Conservation (phyloP, 2,797 vertebrate genomes). For the Holocentrus rufus region DNA sequence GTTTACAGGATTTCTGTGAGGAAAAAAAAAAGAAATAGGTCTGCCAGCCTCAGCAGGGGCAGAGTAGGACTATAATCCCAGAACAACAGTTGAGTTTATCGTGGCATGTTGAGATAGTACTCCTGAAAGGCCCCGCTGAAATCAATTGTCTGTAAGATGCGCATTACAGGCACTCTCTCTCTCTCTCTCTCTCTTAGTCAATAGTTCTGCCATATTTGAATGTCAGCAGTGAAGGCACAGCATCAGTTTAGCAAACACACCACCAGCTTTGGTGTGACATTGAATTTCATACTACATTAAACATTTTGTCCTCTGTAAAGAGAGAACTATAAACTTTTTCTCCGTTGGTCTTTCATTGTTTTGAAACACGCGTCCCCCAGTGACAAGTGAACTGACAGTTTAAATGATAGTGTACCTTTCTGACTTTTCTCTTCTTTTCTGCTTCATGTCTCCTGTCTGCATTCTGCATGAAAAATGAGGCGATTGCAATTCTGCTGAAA, state of each 20-base stretch:
- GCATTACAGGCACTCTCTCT: conserved; percentile 34
- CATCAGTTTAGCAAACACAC: conserved; percentile 44
- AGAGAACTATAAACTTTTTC: conserved; percentile 46
- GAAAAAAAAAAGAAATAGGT: background rate
- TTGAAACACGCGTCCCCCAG: conserved; percentile 19
- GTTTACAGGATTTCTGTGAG: background rate
- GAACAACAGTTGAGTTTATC: conserved; percentile 5
- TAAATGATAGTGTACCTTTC: conserved; percentile 66
- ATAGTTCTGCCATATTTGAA: conserved; percentile 35
- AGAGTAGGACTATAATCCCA: background rate
- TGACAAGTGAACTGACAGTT: conserved; percentile 60
- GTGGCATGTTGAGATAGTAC: background rate
- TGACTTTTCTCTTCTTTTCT: conserved; percentile 41
- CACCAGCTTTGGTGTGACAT: conserved; percentile 55
- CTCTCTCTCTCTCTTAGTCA: conserved; percentile 36
- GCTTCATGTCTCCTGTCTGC: conserved; percentile 44
- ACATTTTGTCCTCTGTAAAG: conserved; percentile 63
- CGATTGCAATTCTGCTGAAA: conserved; percentile 50
- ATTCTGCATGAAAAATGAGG: conserved; percentile 62
- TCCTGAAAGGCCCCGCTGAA: conserved; percentile 9
- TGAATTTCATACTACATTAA: conserved; percentile 76
- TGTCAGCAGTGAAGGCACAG: conserved; percentile 47
- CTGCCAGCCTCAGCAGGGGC: background rate
- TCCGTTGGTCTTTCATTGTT: conserved; percentile 22
- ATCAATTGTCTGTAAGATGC: conserved; percentile 44